A percentile compares a stretch with the other conserved stretches of the same genome.
These are phyloP conservation scores for Hydropsyche betteni DNA, from an alignment of 2,888 invertebrate genomes.

Conservation along the genomic window DNA sequence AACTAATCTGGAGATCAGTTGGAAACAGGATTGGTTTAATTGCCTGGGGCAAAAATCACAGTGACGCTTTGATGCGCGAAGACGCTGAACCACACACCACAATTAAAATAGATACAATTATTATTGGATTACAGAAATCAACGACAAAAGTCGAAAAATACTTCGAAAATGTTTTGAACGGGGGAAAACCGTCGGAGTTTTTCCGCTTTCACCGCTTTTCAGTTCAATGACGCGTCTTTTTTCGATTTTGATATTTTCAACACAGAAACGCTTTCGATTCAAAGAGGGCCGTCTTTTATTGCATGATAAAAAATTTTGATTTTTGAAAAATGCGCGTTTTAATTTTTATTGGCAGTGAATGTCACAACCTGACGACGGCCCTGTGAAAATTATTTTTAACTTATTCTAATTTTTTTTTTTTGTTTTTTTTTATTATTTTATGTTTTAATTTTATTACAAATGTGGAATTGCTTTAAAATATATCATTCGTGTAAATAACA, in stretches of 20 bases:
- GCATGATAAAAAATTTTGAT: too few relatives aligned
- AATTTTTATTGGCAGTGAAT: too few relatives aligned
- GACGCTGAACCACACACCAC: conserved; percentile 38
- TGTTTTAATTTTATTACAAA: conserved; percentile 19
- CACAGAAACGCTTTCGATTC: conserved; percentile 48
- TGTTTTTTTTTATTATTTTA: background rate
- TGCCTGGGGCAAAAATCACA: conserved; percentile 50
- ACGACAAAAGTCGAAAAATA: background rate
- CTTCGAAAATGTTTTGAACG: background rate
- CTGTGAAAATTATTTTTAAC: background rate
- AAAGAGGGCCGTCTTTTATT: background rate
- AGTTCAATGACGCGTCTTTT: conserved; percentile 18
- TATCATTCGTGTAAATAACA: conserved; percentile 24
- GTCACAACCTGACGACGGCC: background rate
- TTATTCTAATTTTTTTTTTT: conserved; percentile 10
- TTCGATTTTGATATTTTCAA: conserved; percentile 43
- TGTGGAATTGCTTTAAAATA: conserved; percentile 42
- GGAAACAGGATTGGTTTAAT: conserved; percentile 46
- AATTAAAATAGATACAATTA: background rate
- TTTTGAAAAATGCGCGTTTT: too few relatives aligned
- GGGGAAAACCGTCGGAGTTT: background rate
- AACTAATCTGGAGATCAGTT: conserved; percentile 50
- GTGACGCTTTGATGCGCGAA: conserved; percentile 51
- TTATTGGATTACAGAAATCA: background rate
- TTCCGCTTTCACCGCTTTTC: background rate